Percentiles rank a stretch among this genome's conserved stretches.
These are phyloP conservation scores for Tychaedon coryphoeus DNA, from an alignment of 2,113 vertebrate genomes.

Conservation along the genomic window DNA sequence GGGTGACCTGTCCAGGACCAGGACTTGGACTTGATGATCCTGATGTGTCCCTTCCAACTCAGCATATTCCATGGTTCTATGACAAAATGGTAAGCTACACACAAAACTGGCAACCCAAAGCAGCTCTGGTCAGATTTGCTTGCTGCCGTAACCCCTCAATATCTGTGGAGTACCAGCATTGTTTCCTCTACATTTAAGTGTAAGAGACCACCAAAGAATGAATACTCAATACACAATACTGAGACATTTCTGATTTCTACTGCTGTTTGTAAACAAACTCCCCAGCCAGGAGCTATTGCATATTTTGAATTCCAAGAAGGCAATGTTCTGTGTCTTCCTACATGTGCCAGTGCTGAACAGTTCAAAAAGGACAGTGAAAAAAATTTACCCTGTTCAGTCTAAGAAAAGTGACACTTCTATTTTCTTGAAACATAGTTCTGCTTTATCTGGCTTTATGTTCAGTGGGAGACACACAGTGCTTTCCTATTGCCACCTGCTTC, in stretches of 20 bases:
- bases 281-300: background rate
- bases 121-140: background rate
- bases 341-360: background rate
- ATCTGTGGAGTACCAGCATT: background rate
- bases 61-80: background rate
- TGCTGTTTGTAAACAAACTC: background rate
- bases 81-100: background rate
- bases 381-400: background rate
- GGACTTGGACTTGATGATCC: background rate
- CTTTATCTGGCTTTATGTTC: background rate
- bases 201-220: background rate
- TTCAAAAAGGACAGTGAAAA: background rate
- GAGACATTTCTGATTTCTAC: background rate
- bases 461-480: background rate
- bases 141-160: background rate
- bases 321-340: background rate
- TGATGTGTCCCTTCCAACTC: background rate
- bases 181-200: background rate
- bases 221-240: background rate
- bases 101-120: background rate
- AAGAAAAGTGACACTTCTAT: background rate
- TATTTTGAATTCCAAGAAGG: background rate
- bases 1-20: background rate
- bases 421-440: background rate
- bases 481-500: background rate